These are phyloP conservation scores for Vespertilio murinus DNA, from an alignment of 2,797 vertebrate species.

Conservation along the genomic window DNA sequence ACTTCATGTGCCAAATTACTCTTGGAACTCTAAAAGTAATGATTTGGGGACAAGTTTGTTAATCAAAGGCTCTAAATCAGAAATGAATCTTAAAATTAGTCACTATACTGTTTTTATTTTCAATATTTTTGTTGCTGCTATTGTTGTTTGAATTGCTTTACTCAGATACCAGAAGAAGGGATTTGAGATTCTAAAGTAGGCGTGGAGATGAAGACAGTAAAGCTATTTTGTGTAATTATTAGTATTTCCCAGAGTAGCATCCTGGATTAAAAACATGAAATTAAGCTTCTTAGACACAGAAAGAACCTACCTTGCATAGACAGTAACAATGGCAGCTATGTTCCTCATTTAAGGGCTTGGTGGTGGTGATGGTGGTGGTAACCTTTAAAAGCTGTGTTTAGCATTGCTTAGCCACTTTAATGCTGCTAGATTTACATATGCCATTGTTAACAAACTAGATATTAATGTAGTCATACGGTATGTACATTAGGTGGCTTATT, in stretches of 20 bases:
- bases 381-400: background rate
- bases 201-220: background rate
- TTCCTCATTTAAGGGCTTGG: background rate
- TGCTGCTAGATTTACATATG: background rate
- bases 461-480: background rate
- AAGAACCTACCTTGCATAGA: background rate
- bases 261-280: slow-evolving; percentile 34
- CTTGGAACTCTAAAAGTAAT: background rate
- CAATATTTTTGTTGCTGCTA: background rate
- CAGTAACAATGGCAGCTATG: background rate
- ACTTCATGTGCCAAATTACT: background rate
- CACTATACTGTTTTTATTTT: background rate
- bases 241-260: background rate
- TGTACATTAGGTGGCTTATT: background rate
- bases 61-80: slow-evolving; percentile 14
- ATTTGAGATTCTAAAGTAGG: background rate
- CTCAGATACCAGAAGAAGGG: background rate
- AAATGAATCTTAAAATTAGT: slow-evolving; percentile 25
- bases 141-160: slow-evolving; percentile 27
- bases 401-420: background rate
- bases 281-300: background rate
- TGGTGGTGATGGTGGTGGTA: background rate
- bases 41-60: background rate
- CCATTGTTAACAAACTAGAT: background rate
- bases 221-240: background rate